Base-by-base conservation (phyloP, 2,888 invertebrate genomes). In the Oscheius myriophilus region DNA sequence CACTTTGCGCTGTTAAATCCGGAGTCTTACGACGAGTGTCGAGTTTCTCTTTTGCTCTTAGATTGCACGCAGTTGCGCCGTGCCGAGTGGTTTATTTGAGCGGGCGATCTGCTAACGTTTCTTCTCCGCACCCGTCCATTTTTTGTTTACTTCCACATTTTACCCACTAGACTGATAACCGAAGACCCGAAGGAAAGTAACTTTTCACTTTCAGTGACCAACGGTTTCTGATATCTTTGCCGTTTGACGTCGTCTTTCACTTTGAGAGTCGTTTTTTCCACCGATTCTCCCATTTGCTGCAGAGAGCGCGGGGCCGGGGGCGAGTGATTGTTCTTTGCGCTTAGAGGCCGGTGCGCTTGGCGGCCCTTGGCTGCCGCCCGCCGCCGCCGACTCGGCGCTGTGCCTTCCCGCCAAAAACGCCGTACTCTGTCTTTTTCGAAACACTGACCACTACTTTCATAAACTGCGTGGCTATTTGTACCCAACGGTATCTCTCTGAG, bases 61-160 rank as follows among this genome's bases (percentile, higher is more conserved):
- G 61, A 61, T 61, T 61, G 61, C 61, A 61, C 61, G 61, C 61
- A 61, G 61, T 61, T 61, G 61, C 61, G 61, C 61, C 25, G 39
- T 53, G 63, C 63, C 52, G 63, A 63, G 63, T 63, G 63, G 63
- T 63, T 63, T 63, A 63, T 63, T 63, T 63, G 63, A 63, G 63
- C 63, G 49, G 61, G 61, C 61, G 61, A 61, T 61, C 61, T 46
- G 61, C 61, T 61, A 46, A 49, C 61, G 61, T 49, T 61, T 61
- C 46, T 45, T 46, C 49, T 61, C 46, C 61, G 61, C 33, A 33
- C 33, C 33, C 33, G 33, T 33, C 33, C 33, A 33, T 33, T 33
- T 33, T 33, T 33, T 33, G 33, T 33, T 33, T 33, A 33, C 33
- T 33, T 33, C 33, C 33, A n/a, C n/a, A 33, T 33, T 33, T 33